These are phyloP conservation scores for Prionchulus punctatus DNA, from an alignment of 2,888 invertebrate species.

Conservation along the genomic window DNA sequence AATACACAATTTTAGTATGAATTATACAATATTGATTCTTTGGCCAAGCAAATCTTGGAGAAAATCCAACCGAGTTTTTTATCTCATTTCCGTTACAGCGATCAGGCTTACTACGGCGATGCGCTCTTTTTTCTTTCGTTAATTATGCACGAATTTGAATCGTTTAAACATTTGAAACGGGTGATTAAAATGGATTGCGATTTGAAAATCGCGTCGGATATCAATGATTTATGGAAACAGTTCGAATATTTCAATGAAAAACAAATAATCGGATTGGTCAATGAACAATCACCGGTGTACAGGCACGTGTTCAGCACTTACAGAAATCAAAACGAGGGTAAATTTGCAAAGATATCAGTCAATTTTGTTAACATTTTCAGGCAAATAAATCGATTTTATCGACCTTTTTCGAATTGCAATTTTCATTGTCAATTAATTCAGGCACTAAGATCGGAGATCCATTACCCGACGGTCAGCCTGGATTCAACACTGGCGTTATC, in stretches of 20 bases:
- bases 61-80: slow-evolving; percentile 39
- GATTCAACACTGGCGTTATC: slow-evolving; percentile 63
- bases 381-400: too few species aligned
- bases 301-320: slow-evolving; percentile 54
- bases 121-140: slow-evolving; percentile 60
- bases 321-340: too few species aligned
- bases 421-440: too few species aligned
- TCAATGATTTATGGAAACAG: slow-evolving; percentile 48
- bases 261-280: slow-evolving; percentile 53
- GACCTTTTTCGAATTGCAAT: too few species aligned
- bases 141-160: slow-evolving; percentile 51
- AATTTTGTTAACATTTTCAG: too few species aligned
- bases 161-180: slow-evolving; percentile 47
- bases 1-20: background rate
- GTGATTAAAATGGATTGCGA: slow-evolving; percentile 61
- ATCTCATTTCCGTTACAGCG: slow-evolving; percentile 50
- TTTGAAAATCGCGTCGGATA: slow-evolving; percentile 52
- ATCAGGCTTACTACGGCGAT: slow-evolving; percentile 58
- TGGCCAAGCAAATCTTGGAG: background rate
- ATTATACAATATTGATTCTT: background rate
- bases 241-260: slow-evolving; percentile 49
- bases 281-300: slow-evolving; percentile 61
- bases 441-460: slow-evolving; percentile 47
- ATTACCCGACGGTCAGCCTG: slow-evolving; percentile 44
- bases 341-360: too few species aligned